Conservation (phyloP, 2,113 vertebrate genomes). For the Etheostoma spectabile region DNA sequence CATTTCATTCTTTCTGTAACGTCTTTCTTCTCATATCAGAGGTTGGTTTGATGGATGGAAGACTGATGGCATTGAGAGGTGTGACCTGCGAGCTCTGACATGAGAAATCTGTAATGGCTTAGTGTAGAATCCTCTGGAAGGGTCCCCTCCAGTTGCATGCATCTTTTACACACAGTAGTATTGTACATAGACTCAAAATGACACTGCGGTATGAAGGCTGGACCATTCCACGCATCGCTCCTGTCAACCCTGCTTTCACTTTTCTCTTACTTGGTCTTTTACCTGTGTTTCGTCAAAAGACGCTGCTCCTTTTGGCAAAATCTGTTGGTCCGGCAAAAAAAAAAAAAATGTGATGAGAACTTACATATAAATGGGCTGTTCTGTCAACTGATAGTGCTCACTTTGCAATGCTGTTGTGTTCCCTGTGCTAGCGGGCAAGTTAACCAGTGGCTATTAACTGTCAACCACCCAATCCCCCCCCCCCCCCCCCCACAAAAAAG, state of each 20-base stretch:
- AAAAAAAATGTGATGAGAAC: constrained; percentile 57
- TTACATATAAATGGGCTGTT: constrained; percentile 73
- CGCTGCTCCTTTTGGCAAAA: constrained; percentile 62
- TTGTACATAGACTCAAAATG: constrained; percentile 75
- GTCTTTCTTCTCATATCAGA: constrained; percentile 58
- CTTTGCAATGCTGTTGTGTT: constrained; percentile 77
- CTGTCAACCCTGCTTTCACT: constrained; percentile 82
- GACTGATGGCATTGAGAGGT: background rate
- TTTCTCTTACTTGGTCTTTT: constrained; percentile 71
- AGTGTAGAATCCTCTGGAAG: constrained; percentile 61
- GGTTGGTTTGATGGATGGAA: background rate
- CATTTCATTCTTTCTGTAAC: constrained; percentile 68
- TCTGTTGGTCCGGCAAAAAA: constrained; percentile 61
- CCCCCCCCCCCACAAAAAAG: background rate
- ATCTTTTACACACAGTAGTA: constrained; percentile 75
- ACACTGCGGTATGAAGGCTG: constrained; percentile 72
- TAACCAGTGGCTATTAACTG: constrained; percentile 76
- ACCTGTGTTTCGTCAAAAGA: constrained; percentile 71
- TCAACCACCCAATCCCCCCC: constrained; percentile 30
- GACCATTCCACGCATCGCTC: constrained; percentile 71
- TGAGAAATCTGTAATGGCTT: constrained; percentile 47
- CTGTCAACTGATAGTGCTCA: constrained; percentile 75
- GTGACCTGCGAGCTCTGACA: constrained; percentile 36
- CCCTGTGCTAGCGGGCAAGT: constrained; percentile 77
- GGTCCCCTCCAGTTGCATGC: constrained; percentile 74